These are phyloP conservation scores for Harpegnathos saltator DNA, from an alignment of 1,140 invertebrate genomes.

Conservation along the genomic window DNA sequence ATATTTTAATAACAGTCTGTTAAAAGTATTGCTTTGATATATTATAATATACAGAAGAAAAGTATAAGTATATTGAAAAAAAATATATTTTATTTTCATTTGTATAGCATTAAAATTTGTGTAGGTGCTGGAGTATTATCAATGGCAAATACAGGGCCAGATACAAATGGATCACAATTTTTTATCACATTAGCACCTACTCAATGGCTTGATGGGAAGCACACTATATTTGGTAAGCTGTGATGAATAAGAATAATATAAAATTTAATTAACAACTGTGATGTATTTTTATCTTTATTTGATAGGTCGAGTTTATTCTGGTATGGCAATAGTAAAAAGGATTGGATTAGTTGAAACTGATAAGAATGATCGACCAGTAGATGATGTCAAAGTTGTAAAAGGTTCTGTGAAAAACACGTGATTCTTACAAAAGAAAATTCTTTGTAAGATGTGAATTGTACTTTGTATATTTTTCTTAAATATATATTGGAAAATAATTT, in stretches of 20 bases:
- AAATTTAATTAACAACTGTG: constrained; percentile 8
- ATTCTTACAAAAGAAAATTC: not conserved
- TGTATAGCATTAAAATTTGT: constrained; percentile 60
- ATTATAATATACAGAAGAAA: constrained; percentile 5
- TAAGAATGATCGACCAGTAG: constrained; percentile 94
- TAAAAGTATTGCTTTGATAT: not conserved
- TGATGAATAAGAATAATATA: not conserved
- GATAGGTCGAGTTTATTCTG: constrained; percentile 90
- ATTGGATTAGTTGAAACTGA: constrained; percentile 97
- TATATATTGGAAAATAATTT: no score
- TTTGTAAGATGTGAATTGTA: no score
- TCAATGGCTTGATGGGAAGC: constrained; percentile 99
- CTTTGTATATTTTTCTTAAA: no score
- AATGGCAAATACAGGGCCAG: constrained; percentile 97
- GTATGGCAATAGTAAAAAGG: constrained; percentile 96
- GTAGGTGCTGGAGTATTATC: constrained; percentile 92
- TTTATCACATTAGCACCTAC: constrained; percentile 98
- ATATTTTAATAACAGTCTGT: not conserved
- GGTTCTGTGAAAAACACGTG: constrained; percentile 85
- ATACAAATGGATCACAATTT: constrained; percentile 99
- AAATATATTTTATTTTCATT: no score
- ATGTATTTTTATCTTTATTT: not conserved
- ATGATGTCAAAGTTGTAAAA: constrained; percentile 95
- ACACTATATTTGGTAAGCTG: constrained; percentile 95
- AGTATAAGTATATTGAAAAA: constrained; percentile 6